Evolutionary conservation across 2,797 vertebrate genomes (phyloP).

Genomic region (Cetoscarus ocellatus): DNA sequence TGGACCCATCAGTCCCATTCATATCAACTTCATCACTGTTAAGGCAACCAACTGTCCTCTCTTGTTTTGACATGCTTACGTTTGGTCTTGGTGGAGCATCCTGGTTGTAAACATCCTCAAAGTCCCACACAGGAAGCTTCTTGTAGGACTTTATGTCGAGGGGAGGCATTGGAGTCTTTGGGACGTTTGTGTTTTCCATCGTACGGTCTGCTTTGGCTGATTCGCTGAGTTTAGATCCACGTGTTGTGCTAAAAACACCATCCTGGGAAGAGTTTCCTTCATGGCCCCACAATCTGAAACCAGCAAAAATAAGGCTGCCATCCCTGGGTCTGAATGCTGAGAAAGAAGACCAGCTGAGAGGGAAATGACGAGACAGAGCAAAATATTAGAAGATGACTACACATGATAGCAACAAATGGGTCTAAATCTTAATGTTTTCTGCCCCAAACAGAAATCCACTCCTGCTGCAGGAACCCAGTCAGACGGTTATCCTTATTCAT

Average conservation of each 20-base stretch:
- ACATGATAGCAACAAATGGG: no score
- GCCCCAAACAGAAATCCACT: no score
- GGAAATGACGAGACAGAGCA: background rate
- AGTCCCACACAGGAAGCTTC: slow-evolving; percentile 76
- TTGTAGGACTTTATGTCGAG: slow-evolving; percentile 29
- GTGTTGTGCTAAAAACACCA: background rate
- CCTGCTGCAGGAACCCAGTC: no score
- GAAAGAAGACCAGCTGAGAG: slow-evolving; percentile 13
- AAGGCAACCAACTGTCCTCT: accelerated
- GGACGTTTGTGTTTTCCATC: background rate
- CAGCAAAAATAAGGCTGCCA: accelerated
- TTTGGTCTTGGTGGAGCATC: slow-evolving; percentile 42
- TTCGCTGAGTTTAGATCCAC: accelerated
- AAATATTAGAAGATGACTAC: no score
- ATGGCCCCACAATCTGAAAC: no score
- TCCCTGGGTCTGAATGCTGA: accelerated
- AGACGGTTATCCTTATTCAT: no score
- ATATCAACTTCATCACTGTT: background rate
- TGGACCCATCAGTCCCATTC: background rate
- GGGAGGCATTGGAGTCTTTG: slow-evolving; percentile 66
- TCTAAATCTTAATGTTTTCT: no score
- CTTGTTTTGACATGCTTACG: slow-evolving; percentile 55
- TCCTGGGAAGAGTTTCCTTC: accelerated
- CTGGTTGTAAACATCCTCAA: slow-evolving; percentile 76
- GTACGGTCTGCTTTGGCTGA: background rate